Percentiles rank a stretch among this genome's conserved stretches.
These are phyloP conservation scores for Platanista minor DNA, from an alignment of 2,113 vertebrate genomes.

Conservation along the genomic window DNA sequence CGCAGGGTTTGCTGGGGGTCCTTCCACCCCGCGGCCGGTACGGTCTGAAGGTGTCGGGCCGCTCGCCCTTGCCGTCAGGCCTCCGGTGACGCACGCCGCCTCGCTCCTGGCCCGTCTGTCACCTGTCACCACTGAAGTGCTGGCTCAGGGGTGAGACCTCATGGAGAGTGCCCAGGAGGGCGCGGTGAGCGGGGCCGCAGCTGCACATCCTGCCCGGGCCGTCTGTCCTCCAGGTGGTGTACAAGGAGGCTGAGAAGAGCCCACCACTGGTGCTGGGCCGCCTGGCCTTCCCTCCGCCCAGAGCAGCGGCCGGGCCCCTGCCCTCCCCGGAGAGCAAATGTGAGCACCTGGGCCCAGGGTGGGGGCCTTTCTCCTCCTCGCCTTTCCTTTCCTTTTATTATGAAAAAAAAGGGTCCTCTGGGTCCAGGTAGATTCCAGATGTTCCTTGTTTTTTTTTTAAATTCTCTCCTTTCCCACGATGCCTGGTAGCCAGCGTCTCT, in stretches of 20 bases:
- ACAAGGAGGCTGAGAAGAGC: conserved; percentile 90
- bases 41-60: background rate
- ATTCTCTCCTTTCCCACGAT: fast-evolving
- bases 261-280: conserved; percentile 79
- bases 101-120: too few species aligned
- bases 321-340: conserved; percentile 92
- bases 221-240: conserved; percentile 86
- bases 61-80: fast-evolving
- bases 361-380: too few species aligned
- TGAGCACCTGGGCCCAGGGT: conserved; percentile 68
- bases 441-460: background rate
- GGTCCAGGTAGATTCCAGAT: background rate
- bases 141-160: fast-evolving
- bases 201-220: background rate
- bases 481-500: fast-evolving
- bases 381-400: too few species aligned
- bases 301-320: conserved; percentile 76
- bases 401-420: background rate
- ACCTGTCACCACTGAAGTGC: background rate
- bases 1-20: fast-evolving
- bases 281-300: conserved; percentile 80
- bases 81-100: background rate
- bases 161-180: fast-evolving
- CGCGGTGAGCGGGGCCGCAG: fast-evolving
- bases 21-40: too few species aligned